These are phyloP conservation scores for Diphyllodes magnificus DNA, from an alignment of 2,113 vertebrate genomes.

Conservation along the genomic window DNA sequence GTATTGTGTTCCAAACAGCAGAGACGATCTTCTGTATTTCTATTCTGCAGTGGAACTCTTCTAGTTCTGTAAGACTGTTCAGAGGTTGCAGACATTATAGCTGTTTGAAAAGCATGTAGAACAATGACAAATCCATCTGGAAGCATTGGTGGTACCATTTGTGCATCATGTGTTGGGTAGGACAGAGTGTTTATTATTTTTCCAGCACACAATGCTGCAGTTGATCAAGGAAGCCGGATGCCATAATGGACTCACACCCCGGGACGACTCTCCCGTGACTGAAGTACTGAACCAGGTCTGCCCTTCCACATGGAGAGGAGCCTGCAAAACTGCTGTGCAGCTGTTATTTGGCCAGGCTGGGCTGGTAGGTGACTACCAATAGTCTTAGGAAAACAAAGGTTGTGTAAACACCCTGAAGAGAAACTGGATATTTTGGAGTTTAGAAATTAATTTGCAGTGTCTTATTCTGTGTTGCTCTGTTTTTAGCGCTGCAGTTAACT, in stretches of 20 bases:
- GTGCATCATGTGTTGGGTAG: rapidly evolving
- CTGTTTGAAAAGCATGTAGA: not conserved
- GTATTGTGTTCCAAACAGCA: not conserved
- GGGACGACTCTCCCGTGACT: slow-evolving; percentile 89
- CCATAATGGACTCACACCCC: slow-evolving; percentile 84
- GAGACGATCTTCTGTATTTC: not conserved
- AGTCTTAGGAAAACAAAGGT: not conserved
- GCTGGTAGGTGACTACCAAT: slow-evolving; percentile 80
- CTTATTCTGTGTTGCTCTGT: not conserved
- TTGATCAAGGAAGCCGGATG: slow-evolving; percentile 92
- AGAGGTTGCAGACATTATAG: not conserved
- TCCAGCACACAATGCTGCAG: slow-evolving; percentile 92
- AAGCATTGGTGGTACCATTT: not conserved
- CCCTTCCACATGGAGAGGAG: slow-evolving; percentile 94
- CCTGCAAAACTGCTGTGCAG: slow-evolving; percentile 98
- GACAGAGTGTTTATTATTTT: not conserved
- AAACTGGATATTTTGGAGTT: not conserved
- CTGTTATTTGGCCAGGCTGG: slow-evolving; percentile 95
- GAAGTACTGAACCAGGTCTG: slow-evolving; percentile 98
- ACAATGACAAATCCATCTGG: not conserved
- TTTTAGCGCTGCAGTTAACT: not conserved
- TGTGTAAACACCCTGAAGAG: not conserved
- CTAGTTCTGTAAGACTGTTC: not conserved
- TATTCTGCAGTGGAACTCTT: not conserved
- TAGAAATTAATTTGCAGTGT: not conserved